Evolutionary conservation across 2,888 invertebrate species (phyloP), one percentile per base, ranked within the genome.

Genomic region (Dicycla oo): DNA sequence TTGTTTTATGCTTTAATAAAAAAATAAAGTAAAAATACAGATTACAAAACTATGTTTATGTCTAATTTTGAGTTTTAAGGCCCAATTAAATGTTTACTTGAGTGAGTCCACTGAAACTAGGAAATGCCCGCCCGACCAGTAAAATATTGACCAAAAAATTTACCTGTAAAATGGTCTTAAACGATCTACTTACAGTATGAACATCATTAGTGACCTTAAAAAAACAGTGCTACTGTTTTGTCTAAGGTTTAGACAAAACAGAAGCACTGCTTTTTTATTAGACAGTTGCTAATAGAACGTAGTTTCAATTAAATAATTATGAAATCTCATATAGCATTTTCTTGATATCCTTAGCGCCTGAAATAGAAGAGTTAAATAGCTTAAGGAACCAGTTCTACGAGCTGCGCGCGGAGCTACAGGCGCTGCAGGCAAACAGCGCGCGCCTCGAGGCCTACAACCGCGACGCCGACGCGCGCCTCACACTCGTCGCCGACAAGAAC

Each of bases 341-440:
- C 8, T 13, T 23, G 0, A 47, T 45, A 53, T n/a, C 0, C 62
- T 40, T 84, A 95, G 96, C 94, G 2, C 93, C 96, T 0, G 96
- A 96, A 80, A 93, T 96, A 49, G 89, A 91, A 60, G 94, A 96
- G 84, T 71, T 96, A 69, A 90, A 93, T 65, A 70, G 81, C 4
- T 81, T 96, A 20, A 87, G 88, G 58, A 84, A 88, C 30, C 89
- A 92, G 69, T 96, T 94, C 88, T 94, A 94, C 86, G 81, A 84
- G 67, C 82, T 89, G 49, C 92, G 94, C 40, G 93, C 94, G 73
- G 89, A 91, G 68, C 76, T 94, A 45, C 94, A 94, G 72, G 69
- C 49, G 23, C 62, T 92, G 38, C 87, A 88, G 38, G 76, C 83
- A 0, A 86, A 86, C 20, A 73, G 93, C 5, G 82, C 82, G 34